These are phyloP conservation scores for Selene dorsalis DNA, from an alignment of 2,797 vertebrate species.

Conservation along the genomic window DNA sequence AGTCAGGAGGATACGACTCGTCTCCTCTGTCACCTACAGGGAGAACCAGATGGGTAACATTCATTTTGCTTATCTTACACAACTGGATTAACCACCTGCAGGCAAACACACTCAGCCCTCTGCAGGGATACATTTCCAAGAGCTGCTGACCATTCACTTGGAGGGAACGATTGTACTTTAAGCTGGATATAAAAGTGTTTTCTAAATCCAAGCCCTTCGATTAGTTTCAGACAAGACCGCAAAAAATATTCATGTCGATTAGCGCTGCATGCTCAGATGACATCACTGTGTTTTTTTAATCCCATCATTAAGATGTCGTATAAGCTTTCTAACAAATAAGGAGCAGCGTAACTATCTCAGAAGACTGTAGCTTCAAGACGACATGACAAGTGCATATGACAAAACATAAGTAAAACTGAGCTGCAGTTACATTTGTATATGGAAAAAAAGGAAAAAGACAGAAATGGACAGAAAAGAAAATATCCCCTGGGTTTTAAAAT, in stretches of 20 bases:
- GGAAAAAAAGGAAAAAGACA: no score
- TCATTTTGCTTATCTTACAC: conserved; percentile 38
- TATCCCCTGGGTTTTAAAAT: background rate
- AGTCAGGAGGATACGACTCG: conserved; percentile 88
- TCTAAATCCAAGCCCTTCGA: background rate
- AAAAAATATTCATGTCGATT: background rate
- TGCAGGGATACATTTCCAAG: background rate
- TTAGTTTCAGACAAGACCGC: background rate
- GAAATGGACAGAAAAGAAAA: conserved; percentile 10
- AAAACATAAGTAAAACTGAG: background rate
- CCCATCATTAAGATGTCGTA: no score
- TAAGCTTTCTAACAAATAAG: background rate
- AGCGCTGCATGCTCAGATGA: background rate
- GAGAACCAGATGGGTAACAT: conserved; percentile 52
- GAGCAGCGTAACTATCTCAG: background rate
- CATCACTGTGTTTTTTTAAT: background rate
- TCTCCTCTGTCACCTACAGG: conserved; percentile 95
- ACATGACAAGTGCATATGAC: background rate
- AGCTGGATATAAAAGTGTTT: background rate
- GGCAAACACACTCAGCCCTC: conserved; percentile 20
- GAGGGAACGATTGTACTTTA: background rate
- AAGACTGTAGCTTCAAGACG: background rate
- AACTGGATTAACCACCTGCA: conserved; percentile 29
- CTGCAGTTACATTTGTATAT: background rate
- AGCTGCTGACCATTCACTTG: conserved; percentile 6